Conservation (phyloP, 2,113 vertebrate genomes). For the Sterna hirundo region DNA sequence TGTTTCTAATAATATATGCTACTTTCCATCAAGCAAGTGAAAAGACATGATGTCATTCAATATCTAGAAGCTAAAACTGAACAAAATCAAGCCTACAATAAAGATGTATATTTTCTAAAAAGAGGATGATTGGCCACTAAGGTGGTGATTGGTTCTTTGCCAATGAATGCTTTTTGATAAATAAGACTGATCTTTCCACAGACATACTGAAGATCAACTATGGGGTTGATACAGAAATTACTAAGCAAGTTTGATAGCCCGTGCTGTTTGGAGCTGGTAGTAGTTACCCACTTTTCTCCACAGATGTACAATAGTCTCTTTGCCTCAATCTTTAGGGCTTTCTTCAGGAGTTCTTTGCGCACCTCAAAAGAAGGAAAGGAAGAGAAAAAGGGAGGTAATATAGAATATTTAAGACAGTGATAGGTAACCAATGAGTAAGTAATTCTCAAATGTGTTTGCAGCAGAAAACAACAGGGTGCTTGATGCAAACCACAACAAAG, state of each 20-base stretch:
- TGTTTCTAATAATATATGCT: not conserved
- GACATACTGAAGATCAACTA: not conserved
- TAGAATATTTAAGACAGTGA: not conserved
- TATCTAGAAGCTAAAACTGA: not conserved
- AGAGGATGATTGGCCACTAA: not conserved
- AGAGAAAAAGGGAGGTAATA: not conserved
- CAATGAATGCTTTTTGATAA: not conserved
- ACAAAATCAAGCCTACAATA: not conserved
- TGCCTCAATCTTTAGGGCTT: not conserved
- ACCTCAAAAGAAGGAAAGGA: not conserved
- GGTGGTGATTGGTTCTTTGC: not conserved
- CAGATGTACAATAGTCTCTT: not conserved
- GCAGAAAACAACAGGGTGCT: not conserved
- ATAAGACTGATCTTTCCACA: not conserved
- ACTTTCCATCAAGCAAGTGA: not conserved
- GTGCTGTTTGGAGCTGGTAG: not conserved
- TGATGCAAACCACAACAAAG: not conserved
- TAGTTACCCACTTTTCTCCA: not conserved
- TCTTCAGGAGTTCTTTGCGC: not conserved
- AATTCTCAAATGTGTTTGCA: not conserved
- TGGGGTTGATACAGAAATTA: not conserved
- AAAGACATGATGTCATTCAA: not conserved
- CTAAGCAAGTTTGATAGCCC: not conserved
- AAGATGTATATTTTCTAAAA: not conserved
- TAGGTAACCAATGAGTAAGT: not conserved